These are phyloP conservation scores for Heterodera carotae DNA, from an alignment of 1,140 invertebrate genomes.

Conservation along the genomic window DNA sequence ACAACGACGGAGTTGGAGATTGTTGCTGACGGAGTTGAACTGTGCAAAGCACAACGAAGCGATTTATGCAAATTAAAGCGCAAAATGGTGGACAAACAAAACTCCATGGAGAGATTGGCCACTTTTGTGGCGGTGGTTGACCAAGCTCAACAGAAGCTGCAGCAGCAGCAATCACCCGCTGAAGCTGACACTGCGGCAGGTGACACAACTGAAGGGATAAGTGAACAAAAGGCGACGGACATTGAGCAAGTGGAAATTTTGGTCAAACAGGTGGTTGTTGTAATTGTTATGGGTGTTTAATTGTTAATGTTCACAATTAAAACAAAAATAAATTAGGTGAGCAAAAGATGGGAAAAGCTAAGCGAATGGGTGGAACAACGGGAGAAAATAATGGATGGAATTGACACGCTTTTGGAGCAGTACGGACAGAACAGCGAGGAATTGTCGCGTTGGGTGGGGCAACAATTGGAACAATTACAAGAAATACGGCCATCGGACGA, in stretches of 20 bases:
- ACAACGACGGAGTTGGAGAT: constrained; percentile 36
- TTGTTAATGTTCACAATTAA: background rate
- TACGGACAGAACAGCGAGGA: constrained; percentile 40
- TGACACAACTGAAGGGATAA: constrained; percentile 36
- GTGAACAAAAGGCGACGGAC: background rate
- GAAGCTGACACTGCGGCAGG: constrained; percentile 23
- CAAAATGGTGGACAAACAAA: constrained; percentile 57
- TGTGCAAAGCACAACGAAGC: constrained; percentile 45
- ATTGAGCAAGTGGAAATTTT: constrained; percentile 37
- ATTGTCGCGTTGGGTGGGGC: constrained; percentile 51
- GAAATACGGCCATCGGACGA: constrained; percentile 52
- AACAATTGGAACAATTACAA: constrained; percentile 27
- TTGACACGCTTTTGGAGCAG: constrained; percentile 51
- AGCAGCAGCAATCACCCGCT: no score
- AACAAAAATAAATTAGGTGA: constrained; percentile 11
- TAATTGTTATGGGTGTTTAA: background rate
- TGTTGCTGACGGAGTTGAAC: constrained; percentile 39
- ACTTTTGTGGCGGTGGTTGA: constrained; percentile 51
- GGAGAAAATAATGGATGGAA: constrained; percentile 52
- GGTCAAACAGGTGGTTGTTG: constrained; percentile 29
- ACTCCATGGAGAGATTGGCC: constrained; percentile 47
- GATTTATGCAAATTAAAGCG: constrained; percentile 29
- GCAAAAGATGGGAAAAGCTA: constrained; percentile 50
- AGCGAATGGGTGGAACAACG: constrained; percentile 59
- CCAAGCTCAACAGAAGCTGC: background rate